Evolutionary conservation across 2,797 vertebrate species (phyloP), one percentile per base, ranked within the genome.

Genomic region (Gambusia yucatana): DNA sequence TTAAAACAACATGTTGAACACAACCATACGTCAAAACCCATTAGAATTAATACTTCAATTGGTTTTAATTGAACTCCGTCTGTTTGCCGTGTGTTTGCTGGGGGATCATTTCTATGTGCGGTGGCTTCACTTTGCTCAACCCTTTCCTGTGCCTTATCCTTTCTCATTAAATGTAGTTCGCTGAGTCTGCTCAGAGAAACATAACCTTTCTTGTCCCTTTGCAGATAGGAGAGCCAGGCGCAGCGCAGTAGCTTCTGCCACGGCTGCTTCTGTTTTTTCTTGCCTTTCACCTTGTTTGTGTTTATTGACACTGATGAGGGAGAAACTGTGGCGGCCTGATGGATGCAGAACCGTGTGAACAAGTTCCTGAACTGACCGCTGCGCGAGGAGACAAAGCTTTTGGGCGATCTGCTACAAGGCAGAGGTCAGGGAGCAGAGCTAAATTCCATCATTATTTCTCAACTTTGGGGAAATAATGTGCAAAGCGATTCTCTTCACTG

Each of bases 271-370:
- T 78, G 47, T 83, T 22, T 2, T 50, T 25, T 22, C 25, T 25
- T 52, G 50, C 77, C 33, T 50, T 65, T 89, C 86, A 89, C 81
- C 75, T 87, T 72, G n/a, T 76, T 61, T 84, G 73, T 82, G 72
- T 83, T 86, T 77, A 36, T 72, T 80, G 84, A 82, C 82, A 83
- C 84, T 87, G 77, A 89, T 81, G 77, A 7, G 14, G 78, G 72
- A 76, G 80, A 69, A 43, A 67, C 63, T 77, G 78, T 77, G 72
- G 55, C 77, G 61, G 83, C 36, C 36, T 76, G 77, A 79, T 46
- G 47, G 59, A 79, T 69, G 48, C 44, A 50, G 50, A 81, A 52
- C 22, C 14, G 22, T 76, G 75, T 65, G 75, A 87, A 75, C 73
- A 74, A 47, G 52, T 63, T 79, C 41, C 70, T 76, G 73, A 39